Base-by-base conservation (phyloP, 2,888 invertebrate species). In the Caenorhabditis wallacei region DNA sequence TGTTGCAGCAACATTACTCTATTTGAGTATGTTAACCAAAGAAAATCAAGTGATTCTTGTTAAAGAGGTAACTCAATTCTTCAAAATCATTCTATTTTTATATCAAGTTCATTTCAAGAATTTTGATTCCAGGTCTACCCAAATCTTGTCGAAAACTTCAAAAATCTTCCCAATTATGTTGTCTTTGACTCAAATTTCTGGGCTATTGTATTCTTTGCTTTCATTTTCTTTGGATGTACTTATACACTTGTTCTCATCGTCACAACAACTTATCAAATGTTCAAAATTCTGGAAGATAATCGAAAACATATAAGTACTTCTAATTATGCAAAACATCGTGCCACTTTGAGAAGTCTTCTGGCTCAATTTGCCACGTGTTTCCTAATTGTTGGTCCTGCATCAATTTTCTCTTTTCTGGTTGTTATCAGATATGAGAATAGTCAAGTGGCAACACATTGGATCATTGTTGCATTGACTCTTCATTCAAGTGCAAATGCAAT, bases 141-240 rank as follows among this genome's bases (percentile, higher is more conserved):
- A 26, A 80, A 72, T 35, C 72, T 72, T 16, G 46, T 71, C 18
- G 35, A 51, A 20, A 51, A 51, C 20, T 80, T 80, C 26, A 22
- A 35, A 13, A 18, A 40, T n/a, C 68, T 80, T 1, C 61, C 72
- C 0, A 80, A 80, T 61, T 80, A 71, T 26, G 72, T 80, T 11
- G 80, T 80, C 13, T 80, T 80, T 61, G 80, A 80, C 53, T 66
- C 80, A 26, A 80, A 80, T 68, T 51, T 68, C 30, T 66, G 70
- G 80, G 80, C 80, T 5, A 80, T 71, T 59, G 61, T 68, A 8
- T 72, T 72, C 35, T 80, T 80, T 20, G 59, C 80, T n/a, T 72
- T 80, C 66, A 72, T 80, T 20, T 72, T 80, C 26, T 72, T 80
- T 40, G 72, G 80, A 8, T 72, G 72, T 43, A 51, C 70, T 3